Conservation (phyloP, 2,797 vertebrate species). For the Gallinago nigripennis region DNA sequence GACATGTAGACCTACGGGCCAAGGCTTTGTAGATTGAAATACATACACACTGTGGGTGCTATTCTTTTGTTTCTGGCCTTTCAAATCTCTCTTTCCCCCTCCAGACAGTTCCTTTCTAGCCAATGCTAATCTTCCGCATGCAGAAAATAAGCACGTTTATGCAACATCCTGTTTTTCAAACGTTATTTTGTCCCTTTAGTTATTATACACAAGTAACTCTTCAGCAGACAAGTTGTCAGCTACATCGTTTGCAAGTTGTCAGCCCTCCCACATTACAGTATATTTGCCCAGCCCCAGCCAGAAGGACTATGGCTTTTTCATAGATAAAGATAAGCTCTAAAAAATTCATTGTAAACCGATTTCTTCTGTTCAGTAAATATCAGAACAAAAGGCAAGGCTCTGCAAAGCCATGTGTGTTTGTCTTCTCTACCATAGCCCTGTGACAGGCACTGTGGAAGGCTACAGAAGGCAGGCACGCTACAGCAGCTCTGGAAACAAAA, state of each 20-base stretch:
- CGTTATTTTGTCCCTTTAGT: background rate
- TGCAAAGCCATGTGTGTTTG: background rate
- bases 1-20: background rate
- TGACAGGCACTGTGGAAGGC: background rate
- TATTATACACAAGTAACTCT: background rate
- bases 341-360: background rate
- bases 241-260: background rate
- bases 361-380: conserved; percentile 4
- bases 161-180: conserved; percentile 17
- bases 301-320: background rate
- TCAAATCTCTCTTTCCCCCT: background rate
- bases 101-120: background rate
- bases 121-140: background rate
- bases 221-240: background rate
- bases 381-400: background rate
- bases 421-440: background rate
- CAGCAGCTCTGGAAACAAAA: conserved; percentile 1
- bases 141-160: background rate
- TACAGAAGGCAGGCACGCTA: background rate
- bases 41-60: background rate
- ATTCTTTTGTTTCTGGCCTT: background rate
- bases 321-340: background rate
- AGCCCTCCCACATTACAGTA: background rate
- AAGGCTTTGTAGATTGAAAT: background rate
- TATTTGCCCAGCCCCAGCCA: background rate